A percentile compares a stretch with the other conserved stretches of the same genome.
These are phyloP conservation scores for Salvator merianae DNA, from an alignment of 2,113 vertebrate species.

Conservation along the genomic window DNA sequence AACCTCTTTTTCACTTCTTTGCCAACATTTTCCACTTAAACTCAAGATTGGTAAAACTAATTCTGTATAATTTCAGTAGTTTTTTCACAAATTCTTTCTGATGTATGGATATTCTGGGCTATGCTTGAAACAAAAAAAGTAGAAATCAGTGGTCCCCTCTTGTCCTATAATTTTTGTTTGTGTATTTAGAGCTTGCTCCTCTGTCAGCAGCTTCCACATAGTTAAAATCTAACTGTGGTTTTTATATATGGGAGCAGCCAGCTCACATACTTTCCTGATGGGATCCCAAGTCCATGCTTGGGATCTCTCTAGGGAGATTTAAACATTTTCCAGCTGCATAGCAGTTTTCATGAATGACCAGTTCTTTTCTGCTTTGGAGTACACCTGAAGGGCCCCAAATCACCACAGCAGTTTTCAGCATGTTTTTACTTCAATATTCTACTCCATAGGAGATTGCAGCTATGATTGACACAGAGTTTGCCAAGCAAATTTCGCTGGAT, in stretches of 20 bases:
- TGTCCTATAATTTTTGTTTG: no score
- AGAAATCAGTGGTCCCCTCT: no score
- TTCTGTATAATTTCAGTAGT: no score
- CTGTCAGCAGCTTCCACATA: background rate
- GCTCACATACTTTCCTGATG: background rate
- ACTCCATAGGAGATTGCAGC: slow-evolving; percentile 89
- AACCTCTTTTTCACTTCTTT: no score
- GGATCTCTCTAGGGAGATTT: background rate
- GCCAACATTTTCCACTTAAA: no score
- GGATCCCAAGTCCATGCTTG: background rate
- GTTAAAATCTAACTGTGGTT: background rate
- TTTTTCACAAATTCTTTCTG: no score
- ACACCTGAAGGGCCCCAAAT: background rate
- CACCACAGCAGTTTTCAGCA: background rate
- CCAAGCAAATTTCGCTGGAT: slow-evolving; percentile 89
- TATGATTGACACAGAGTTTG: slow-evolving; percentile 96
- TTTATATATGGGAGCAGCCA: background rate
- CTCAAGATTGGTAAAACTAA: no score
- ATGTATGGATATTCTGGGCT: no score
- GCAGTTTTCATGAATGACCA: background rate
- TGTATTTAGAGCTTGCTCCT: background rate
- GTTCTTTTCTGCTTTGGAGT: background rate
- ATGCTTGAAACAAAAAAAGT: no score
- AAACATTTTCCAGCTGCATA: background rate
- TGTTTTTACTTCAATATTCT: background rate